phyloP scores from a whole-genome alignment of 2,113 vertebrate genomes.

The Amphiprion percula region DNA sequence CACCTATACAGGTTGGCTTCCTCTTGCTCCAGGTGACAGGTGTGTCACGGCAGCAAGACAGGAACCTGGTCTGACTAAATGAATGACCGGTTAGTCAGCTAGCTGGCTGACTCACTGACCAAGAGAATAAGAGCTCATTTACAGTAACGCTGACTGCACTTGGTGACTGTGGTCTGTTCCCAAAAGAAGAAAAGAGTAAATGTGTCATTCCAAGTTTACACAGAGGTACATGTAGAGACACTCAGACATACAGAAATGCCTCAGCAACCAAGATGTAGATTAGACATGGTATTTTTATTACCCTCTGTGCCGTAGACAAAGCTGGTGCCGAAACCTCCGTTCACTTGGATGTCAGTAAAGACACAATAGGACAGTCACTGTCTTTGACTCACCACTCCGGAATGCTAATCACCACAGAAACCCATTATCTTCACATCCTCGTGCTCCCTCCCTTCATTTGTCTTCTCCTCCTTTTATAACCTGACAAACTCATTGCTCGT shows the following conservation, averaged over 20 bases:
- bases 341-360: constrained; percentile 65
- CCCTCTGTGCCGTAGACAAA: constrained; percentile 51
- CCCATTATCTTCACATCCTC: constrained; percentile 79
- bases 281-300: constrained; percentile 64
- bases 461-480: constrained; percentile 68
- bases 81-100: constrained; percentile 67
- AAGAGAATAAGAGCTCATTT: constrained; percentile 40
- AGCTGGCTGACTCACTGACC: constrained; percentile 54
- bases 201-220: constrained; percentile 50
- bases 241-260: constrained; percentile 30
- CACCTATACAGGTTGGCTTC: background rate
- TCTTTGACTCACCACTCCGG: constrained; percentile 56
- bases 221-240: constrained; percentile 16
- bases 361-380: constrained; percentile 71
- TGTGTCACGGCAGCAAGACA: constrained; percentile 48
- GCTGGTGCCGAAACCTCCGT: constrained; percentile 49
- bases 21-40: constrained; percentile 63
- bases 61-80: constrained; percentile 49
- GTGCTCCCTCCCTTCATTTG: constrained; percentile 62
- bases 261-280: constrained; percentile 46
- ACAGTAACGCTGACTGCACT: constrained; percentile 19
- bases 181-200: constrained; percentile 30
- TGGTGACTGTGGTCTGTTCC: constrained; percentile 36
- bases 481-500: constrained; percentile 76
- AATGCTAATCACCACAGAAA: constrained; percentile 78